phyloP scores from a whole-genome alignment of 2,113 vertebrate genomes.

The Plecotus auritus region DNA sequence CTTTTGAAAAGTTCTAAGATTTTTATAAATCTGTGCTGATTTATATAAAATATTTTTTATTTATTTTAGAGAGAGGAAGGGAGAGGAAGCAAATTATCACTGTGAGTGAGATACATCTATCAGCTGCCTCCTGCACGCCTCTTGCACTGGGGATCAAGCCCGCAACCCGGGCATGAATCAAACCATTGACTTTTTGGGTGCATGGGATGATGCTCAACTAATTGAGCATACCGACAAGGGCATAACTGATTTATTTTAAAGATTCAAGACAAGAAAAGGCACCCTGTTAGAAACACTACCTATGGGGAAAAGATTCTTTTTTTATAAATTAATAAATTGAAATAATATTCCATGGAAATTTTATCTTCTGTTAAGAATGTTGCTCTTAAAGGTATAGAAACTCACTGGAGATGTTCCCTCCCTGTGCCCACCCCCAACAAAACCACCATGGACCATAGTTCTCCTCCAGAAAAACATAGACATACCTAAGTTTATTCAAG shows the following conservation, averaged over 20 bases:
- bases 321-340: background rate
- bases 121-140: no score
- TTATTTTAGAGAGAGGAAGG: no score
- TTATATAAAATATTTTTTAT: no score
- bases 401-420: background rate
- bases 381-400: background rate
- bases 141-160: no score
- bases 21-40: background rate
- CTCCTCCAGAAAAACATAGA: constrained; percentile 22
- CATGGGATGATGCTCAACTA: no score
- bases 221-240: no score
- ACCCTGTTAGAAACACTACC: background rate
- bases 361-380: background rate
- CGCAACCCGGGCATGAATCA: no score
- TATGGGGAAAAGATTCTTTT: background rate
- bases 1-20: background rate
- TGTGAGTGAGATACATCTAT: no score
- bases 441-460: background rate
- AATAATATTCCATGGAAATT: background rate
- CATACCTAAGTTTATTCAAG: background rate
- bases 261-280: background rate
- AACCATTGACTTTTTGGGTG: no score
- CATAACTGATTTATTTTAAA: background rate
- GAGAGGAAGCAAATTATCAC: no score
- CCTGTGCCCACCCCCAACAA: background rate